phyloP scores from a whole-genome alignment of 2,888 invertebrate genomes.

The Glyphotaelius pellucidus region DNA sequence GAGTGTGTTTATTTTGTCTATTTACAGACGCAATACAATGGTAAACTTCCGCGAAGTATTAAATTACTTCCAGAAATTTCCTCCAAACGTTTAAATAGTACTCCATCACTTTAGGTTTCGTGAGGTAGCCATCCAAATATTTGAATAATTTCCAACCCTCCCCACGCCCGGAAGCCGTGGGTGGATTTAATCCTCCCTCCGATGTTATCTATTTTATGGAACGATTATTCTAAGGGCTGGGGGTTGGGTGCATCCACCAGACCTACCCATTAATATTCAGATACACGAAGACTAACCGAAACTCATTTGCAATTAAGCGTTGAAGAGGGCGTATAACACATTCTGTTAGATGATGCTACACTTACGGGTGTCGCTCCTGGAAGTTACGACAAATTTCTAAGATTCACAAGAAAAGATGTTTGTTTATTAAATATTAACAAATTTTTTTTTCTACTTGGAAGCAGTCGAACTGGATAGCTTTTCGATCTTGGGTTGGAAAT shows the following conservation, averaged over 20 bases:
- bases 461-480: too few relatives aligned
- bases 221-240: conserved; percentile 33
- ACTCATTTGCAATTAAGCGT: conserved; percentile 66
- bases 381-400: not conserved
- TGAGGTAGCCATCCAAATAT: conserved; percentile 34
- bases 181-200: conserved; percentile 39
- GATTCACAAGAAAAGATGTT: not conserved
- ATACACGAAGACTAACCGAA: conserved; percentile 65
- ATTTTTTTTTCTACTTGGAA: not conserved
- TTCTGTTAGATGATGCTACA: conserved; percentile 53
- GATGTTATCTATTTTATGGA: conserved; percentile 63
- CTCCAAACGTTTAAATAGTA: conserved; percentile 14
- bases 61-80: conserved; percentile 11
- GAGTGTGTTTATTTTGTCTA: not conserved
- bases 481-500: too few relatives aligned
- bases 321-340: conserved; percentile 57
- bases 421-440: not conserved
- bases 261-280: conserved; percentile 62
- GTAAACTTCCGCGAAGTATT: not conserved
- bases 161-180: not conserved
- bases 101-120: not conserved
- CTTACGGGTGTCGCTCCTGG: conserved; percentile 3
- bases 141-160: conserved; percentile 46
- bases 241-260: conserved; percentile 44
- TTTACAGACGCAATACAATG: not conserved